These are phyloP conservation scores for Pyrochroa serraticornis DNA, from an alignment of 2,888 invertebrate species.

Conservation along the genomic window DNA sequence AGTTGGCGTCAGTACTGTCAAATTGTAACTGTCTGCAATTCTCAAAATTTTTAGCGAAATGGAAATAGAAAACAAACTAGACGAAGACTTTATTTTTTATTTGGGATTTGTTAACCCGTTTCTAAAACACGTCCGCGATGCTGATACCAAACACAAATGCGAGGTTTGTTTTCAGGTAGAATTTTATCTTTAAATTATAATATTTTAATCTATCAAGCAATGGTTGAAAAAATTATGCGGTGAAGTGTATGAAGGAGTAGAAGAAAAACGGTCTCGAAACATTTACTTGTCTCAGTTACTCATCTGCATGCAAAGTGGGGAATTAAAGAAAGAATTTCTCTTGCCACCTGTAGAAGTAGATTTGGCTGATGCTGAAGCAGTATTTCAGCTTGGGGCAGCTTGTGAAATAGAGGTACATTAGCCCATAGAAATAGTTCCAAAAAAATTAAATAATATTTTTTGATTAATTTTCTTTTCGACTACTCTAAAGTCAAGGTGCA, in stretches of 20 bases:
- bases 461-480: too few species aligned
- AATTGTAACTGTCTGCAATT: background rate
- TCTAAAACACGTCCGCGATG: slow-evolving; percentile 39
- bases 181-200: background rate
- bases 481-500: too few species aligned
- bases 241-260: slow-evolving; percentile 49
- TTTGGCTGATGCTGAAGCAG: slow-evolving; percentile 50
- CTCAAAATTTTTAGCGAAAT: slow-evolving; percentile 27
- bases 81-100: slow-evolving; percentile 59
- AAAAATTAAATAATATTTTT: too few species aligned
- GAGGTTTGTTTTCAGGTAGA: slow-evolving; percentile 32
- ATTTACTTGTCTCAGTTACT: slow-evolving; percentile 58
- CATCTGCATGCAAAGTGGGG: slow-evolving; percentile 56
- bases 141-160: slow-evolving; percentile 41
- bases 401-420: slow-evolving; percentile 39
- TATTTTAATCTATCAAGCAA: slow-evolving; percentile 28
- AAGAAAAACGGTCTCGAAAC: slow-evolving; percentile 57
- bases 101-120: slow-evolving; percentile 53
- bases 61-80: slow-evolving; percentile 54
- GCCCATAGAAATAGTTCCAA: background rate
- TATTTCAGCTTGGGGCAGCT: slow-evolving; percentile 46
- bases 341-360: slow-evolving; percentile 51
- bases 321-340: slow-evolving; percentile 53
- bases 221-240: slow-evolving; percentile 58
- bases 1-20: background rate